Evolutionary conservation across 2,888 invertebrate species (phyloP).

Genomic region (Rhingia campestris): DNA sequence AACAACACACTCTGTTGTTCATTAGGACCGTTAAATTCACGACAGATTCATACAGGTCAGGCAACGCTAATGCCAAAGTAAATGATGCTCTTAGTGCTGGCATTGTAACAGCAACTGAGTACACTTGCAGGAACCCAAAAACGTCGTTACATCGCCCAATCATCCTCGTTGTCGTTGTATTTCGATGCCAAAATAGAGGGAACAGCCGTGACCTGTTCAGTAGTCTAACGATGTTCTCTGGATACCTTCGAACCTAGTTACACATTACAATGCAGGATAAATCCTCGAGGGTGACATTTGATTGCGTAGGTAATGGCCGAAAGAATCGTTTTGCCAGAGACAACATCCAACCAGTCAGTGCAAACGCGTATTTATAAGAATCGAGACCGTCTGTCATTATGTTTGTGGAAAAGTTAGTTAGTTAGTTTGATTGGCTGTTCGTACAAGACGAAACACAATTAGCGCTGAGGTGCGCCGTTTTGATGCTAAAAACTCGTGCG

Average conservation of each 20-base stretch:
- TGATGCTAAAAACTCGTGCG: too few relatives aligned
- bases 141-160: conserved; percentile 50
- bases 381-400: conserved; percentile 23
- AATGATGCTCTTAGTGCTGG: conserved; percentile 52
- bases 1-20: conserved; percentile 18
- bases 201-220: conserved; percentile 29
- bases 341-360: conserved; percentile 16
- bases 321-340: conserved; percentile 37
- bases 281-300: conserved; percentile 59
- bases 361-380: conserved; percentile 1
- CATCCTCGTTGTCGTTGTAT: conserved; percentile 42
- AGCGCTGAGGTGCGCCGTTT: too few relatives aligned
- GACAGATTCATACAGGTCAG: conserved; percentile 20
- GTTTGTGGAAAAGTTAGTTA: too few relatives aligned
- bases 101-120: conserved; percentile 24
- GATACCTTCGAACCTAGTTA: conserved; percentile 26
- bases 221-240: conserved; percentile 24
- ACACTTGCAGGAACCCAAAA: conserved; percentile 13
- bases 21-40: conserved; percentile 20
- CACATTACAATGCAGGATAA: conserved; percentile 45
- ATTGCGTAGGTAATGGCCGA: conserved; percentile 58
- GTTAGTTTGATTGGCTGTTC: too few relatives aligned
- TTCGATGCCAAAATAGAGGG: conserved; percentile 34
- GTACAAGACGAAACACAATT: too few relatives aligned
- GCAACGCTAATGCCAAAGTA: conserved; percentile 47